Evolutionary conservation across 2,797 vertebrate genomes (phyloP).

Genomic region (Triplophysa bombifrons): DNA sequence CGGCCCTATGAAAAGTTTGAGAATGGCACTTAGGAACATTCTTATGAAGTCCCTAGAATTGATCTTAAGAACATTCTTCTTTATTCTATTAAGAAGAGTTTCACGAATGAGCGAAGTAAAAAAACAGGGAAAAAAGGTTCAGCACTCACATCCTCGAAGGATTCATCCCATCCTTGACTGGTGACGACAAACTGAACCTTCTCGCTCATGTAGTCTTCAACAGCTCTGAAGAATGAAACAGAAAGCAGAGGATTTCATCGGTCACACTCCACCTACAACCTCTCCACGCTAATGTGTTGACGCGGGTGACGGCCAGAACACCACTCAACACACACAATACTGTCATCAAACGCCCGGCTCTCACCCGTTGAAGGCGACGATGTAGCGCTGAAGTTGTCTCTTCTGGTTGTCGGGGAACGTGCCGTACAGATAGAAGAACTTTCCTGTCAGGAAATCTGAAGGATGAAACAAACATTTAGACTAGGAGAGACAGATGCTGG

Average conservation of each 20-base stretch:
- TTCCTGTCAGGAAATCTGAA: conserved; percentile 77
- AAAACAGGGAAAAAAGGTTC: neutral
- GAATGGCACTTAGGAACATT: too few relatives aligned
- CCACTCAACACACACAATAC: neutral
- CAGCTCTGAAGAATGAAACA: conserved; percentile 64
- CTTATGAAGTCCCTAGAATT: too few relatives aligned
- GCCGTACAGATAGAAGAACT: conserved; percentile 87
- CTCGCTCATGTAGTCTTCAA: conserved; percentile 91
- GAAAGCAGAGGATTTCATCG: neutral
- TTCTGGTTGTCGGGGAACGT: conserved; percentile 85
- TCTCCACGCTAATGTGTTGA: neutral
- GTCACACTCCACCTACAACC: conserved; percentile 14
- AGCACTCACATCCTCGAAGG: conserved; percentile 87
- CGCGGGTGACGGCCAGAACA: neutral
- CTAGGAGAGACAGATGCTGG: neutral
- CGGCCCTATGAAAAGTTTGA: too few relatives aligned
- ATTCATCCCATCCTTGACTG: conserved; percentile 88
- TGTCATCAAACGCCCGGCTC: conserved; percentile 14
- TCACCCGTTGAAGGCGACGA: conserved; percentile 89
- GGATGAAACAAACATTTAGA: neutral
- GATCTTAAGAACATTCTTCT: too few relatives aligned
- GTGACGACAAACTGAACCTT: conserved; percentile 91
- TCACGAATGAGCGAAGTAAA: neutral
- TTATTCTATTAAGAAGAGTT: too few relatives aligned
- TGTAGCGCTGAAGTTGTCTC: conserved; percentile 82